Conservation (phyloP, 2,888 invertebrate species). For the Andrena chrysosceles region DNA sequence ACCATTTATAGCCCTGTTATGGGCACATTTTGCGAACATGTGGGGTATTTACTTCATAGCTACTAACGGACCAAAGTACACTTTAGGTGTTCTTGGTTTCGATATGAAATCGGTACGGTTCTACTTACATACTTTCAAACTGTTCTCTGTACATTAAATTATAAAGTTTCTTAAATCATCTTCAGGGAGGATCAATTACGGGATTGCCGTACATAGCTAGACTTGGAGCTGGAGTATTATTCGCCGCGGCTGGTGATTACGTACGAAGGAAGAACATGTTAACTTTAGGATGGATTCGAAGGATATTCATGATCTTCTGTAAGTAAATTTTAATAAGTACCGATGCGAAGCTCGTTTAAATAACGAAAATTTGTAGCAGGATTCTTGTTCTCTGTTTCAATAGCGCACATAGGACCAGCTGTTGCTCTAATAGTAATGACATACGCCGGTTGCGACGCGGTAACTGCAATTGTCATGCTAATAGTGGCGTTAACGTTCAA, state of each 20-base stretch:
- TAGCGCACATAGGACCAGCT: slow-evolving; percentile 85
- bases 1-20: slow-evolving; percentile 89
- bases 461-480: slow-evolving; percentile 79
- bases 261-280: slow-evolving; percentile 86
- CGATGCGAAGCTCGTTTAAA: neutral
- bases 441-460: slow-evolving; percentile 79
- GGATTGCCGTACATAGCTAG: slow-evolving; percentile 91
- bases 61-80: slow-evolving; percentile 92
- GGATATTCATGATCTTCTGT: slow-evolving; percentile 82
- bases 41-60: slow-evolving; percentile 93
- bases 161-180: slow-evolving; percentile 20
- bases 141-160: slow-evolving; percentile 77
- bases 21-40: slow-evolving; percentile 91
- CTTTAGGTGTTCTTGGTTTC: slow-evolving; percentile 90
- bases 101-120: slow-evolving; percentile 86
- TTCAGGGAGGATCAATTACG: slow-evolving; percentile 90
- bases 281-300: slow-evolving; percentile 83
- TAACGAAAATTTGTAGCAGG: neutral
- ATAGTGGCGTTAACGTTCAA: slow-evolving; percentile 79
- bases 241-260: slow-evolving; percentile 90
- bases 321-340: slow-evolving; percentile 58
- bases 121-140: neutral
- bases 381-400: slow-evolving; percentile 24
- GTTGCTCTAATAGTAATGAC: slow-evolving; percentile 85
- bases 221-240: slow-evolving; percentile 89